Evolutionary conservation across 1,140 invertebrate species (phyloP), one percentile per base, ranked within the genome.

Genomic region (Melitaea cinxia): DNA sequence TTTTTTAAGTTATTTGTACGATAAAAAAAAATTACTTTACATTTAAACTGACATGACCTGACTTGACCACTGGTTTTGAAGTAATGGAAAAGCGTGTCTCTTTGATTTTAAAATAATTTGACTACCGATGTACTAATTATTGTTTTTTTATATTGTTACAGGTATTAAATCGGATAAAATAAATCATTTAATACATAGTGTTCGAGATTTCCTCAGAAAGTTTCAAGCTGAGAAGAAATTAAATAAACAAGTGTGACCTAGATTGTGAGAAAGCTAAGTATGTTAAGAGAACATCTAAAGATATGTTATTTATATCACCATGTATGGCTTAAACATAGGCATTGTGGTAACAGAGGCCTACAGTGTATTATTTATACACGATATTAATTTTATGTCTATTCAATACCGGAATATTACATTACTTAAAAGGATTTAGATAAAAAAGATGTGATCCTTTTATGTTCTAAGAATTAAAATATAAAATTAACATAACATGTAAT

Each of bases 241-340:
- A 45, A 30, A 28, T 49, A 59, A 49, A 59, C 47, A 59, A 59
- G 42, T 26, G 15, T 19, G 54, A 7, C 54, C 54, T 56, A 56
- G 35, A 56, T 56, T 7, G 21, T 17, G 54, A 23, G 54, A 56
- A 56, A 56, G 54, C 23, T 45, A 56, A 17, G n/a, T 14, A 14
- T 23, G 35, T 57, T 26, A 57, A 57, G 37, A 26, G 54, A 4
- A 10, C 42, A 12, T 45, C 15, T 45, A 23, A 47, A 39, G 9
- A 47, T 47, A 47, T 47, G 10, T 17, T 47, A 23, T 47, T 47
- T 47, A 23, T 47, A 9, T 9, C 19, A 47, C 21, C 14, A 17
- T 47, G 21, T 47, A 47, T 23, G 23, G 12, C 19, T 47, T 12
- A 47, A 42, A 17, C 5, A 17, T n/a, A 42, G 15, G 15, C 15